A percentile compares a stretch with the other conserved stretches of the same genome.
Evolutionary conservation across 1,140 invertebrate genomes (phyloP).

Genomic region (Amyelois transitella): DNA sequence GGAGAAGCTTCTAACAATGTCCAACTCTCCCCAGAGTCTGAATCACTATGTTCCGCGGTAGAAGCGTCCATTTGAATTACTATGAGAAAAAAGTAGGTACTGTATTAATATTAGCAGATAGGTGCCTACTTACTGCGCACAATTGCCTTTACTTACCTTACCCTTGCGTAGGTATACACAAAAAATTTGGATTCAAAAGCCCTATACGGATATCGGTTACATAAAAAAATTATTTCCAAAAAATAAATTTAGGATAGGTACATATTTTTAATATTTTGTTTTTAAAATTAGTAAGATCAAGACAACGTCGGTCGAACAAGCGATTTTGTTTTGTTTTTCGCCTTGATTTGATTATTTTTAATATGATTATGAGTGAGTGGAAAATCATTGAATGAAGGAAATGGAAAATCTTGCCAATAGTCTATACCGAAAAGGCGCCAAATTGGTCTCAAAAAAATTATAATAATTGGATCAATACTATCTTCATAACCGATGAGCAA

Average conservation of each 20-base stretch:
- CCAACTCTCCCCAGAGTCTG: constrained; percentile 66
- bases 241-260: constrained; percentile 22
- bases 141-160: constrained; percentile 20
- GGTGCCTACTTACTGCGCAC: background rate
- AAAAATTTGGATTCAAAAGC: constrained; percentile 18
- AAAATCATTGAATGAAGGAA: background rate
- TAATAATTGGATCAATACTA: too few species aligned
- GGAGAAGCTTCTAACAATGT: constrained; percentile 46
- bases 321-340: constrained; percentile 38
- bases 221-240: constrained; percentile 36
- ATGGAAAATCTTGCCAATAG: too few species aligned
- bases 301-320: constrained; percentile 16
- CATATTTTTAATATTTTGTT: constrained; percentile 40
- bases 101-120: background rate
- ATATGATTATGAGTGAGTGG: background rate
- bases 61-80: constrained; percentile 46
- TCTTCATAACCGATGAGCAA: too few species aligned
- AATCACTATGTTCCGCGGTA: constrained; percentile 55
- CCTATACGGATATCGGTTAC: constrained; percentile 19
- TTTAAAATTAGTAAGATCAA: constrained; percentile 19
- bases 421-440: too few species aligned
- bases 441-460: too few species aligned
- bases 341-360: background rate
- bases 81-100: constrained; percentile 2
- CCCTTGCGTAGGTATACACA: constrained; percentile 17